A percentile compares a stretch with the other conserved stretches of the same genome.
Conservation (phyloP, 1,140 invertebrate genomes). For the Aphelinus atriplicis region DNA sequence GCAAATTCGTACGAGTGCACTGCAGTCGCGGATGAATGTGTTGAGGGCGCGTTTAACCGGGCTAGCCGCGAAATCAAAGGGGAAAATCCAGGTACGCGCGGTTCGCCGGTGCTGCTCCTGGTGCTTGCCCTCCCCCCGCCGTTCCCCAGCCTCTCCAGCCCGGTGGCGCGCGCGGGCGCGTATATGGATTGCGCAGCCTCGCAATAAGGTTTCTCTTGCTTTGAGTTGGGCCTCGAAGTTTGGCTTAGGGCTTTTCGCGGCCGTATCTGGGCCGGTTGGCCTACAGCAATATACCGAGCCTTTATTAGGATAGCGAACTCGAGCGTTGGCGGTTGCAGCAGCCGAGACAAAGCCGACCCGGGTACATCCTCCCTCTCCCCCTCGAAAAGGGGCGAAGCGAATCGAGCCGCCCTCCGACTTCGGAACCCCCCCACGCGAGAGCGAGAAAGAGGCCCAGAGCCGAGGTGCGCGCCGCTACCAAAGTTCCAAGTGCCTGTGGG, state of each 20-base stretch:
- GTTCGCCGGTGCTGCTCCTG: background rate
- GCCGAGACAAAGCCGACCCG: slow-evolving; percentile 18
- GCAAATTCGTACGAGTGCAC: background rate
- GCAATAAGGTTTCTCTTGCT: background rate
- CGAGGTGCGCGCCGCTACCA: slow-evolving; percentile 23
- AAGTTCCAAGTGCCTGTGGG: slow-evolving; percentile 44
- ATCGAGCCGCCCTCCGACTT: background rate
- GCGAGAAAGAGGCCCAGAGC: background rate
- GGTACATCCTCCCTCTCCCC: no score
- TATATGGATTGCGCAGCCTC: no score
- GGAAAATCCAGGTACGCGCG: background rate
- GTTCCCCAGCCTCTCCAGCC: no score
- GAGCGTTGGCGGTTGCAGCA: slow-evolving; percentile 2
- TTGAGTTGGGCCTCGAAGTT: no score
- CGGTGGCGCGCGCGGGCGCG: no score
- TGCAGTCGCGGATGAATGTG: slow-evolving; percentile 1
- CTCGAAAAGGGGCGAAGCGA: background rate
- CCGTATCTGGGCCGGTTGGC: background rate
- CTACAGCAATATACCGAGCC: slow-evolving; percentile 12
- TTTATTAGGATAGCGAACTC: slow-evolving; percentile 33
- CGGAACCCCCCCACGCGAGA: background rate
- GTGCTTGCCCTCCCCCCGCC: slow-evolving; percentile 1
- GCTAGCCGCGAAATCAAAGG: background rate
- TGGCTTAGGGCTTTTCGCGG: slow-evolving; percentile 19
- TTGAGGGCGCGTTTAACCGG: slow-evolving; percentile 1